Conservation (phyloP, 1,140 invertebrate genomes). For the Sminthurides bifidus region DNA sequence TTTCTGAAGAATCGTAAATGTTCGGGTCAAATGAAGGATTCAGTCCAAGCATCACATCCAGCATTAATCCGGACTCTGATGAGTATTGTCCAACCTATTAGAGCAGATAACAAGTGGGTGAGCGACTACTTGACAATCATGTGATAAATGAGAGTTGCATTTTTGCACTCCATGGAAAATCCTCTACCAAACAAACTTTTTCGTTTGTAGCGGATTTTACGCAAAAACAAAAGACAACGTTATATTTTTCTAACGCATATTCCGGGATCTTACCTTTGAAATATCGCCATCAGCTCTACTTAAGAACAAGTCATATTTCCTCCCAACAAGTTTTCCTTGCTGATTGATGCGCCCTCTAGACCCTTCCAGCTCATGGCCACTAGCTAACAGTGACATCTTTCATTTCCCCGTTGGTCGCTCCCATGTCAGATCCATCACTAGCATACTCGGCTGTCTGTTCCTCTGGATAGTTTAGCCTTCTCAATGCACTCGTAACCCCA, state of each 20-base stretch:
- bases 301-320: slow-evolving; percentile 31
- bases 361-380: slow-evolving; percentile 31
- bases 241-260: neutral
- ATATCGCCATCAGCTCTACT: slow-evolving; percentile 23
- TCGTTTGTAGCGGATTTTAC: too few relatives aligned
- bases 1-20: neutral
- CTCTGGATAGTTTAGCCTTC: slow-evolving; percentile 26
- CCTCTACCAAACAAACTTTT: neutral
- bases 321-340: slow-evolving; percentile 29
- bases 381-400: slow-evolving; percentile 24
- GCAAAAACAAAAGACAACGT: slow-evolving; percentile 11
- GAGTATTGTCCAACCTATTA: slow-evolving; percentile 34
- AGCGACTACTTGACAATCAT: too few relatives aligned
- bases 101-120: neutral
- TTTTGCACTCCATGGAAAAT: neutral
- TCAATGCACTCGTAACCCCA: slow-evolving; percentile 20
- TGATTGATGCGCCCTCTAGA: slow-evolving; percentile 28
- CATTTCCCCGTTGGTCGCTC: neutral
- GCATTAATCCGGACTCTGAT: slow-evolving; percentile 30
- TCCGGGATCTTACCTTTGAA: slow-evolving; percentile 19
- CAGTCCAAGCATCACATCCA: slow-evolving; percentile 27
- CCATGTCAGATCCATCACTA: slow-evolving; percentile 10
- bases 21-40: neutral
- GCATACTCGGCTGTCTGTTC: slow-evolving; percentile 11
- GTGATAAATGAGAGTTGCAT: too few relatives aligned